Evolutionary conservation across 2,888 invertebrate genomes (phyloP), one percentile per base, ranked within the genome.

Genomic region (Drosophila seclusa): DNA sequence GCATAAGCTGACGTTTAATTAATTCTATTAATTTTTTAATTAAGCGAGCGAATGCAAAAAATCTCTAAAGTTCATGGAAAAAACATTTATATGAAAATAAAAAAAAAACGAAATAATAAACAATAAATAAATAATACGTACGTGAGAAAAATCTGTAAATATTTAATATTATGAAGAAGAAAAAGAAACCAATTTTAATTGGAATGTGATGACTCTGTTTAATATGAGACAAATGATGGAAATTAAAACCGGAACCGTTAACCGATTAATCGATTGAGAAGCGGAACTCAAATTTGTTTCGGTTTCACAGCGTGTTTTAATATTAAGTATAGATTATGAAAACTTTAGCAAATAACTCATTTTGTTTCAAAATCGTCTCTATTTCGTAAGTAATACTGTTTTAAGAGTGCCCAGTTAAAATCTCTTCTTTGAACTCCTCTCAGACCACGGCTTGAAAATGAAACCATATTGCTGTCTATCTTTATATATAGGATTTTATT

Each of bases 1-100:
- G 87, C 72, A 77, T 90, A 88, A 86, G 73, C 83, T 82, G 88
- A 78, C 88, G 73, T 85, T 88, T 88, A 88, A 85, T 85, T 88
- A 85, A 85, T 86, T 83, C 73, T 66, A 80, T 87, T 85, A 73
- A 84, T 78, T 82, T 84, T 83, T 79, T 79, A 62, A 77, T 82
- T 69, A 74, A 49, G 45, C 57, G 54, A 38, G 16, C 40, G 27
- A 50, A 36, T 31, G n/a, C 0, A 38, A 21, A 48, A 55, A 64
- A 42, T 79, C 59, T 29, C 45, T 73, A 24, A 24, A 24, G 76
- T 83, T 65, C 54, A 81, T 69, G 34, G 64, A 64, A 78, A 69
- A 59, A 52, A 34, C 48, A 69, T 69, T 57, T 55, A 48, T 50
- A 50, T 48, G 21, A 13, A 34, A 49, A 57, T n/a, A 13, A 36